A percentile compares a stretch with the other conserved stretches of the same genome.
Conservation (phyloP, 2,797 vertebrate species). For the Cirrhinus molitorella region DNA sequence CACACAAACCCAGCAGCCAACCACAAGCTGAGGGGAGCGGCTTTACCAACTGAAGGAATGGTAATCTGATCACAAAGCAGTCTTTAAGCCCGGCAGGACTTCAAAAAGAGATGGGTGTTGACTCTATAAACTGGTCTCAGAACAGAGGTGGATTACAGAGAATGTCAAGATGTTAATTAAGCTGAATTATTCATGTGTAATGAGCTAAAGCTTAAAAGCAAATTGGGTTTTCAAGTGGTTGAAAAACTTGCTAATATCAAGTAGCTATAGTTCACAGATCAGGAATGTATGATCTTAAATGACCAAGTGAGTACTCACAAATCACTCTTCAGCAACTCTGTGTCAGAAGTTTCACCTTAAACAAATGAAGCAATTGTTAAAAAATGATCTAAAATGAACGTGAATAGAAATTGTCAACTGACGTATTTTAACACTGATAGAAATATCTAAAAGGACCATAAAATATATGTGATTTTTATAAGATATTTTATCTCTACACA, state of each 20-base stretch:
- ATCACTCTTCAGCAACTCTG: background rate
- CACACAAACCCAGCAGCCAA: slow-evolving; percentile 57
- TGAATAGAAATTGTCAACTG: background rate
- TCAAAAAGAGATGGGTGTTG: slow-evolving; percentile 32
- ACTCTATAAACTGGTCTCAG: slow-evolving; percentile 43
- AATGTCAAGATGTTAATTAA: slow-evolving; percentile 34
- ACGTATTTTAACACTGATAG: background rate
- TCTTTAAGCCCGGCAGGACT: slow-evolving; percentile 31
- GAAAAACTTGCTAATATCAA: background rate
- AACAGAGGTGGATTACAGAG: slow-evolving; percentile 42
- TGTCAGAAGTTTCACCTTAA: background rate
- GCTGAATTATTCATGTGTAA: slow-evolving; percentile 25
- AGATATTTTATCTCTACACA: too few species aligned
- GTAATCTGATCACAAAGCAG: slow-evolving; percentile 62
- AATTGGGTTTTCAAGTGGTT: background rate
- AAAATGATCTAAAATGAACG: background rate
- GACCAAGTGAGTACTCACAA: background rate
- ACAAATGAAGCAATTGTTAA: background rate
- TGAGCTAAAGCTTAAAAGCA: slow-evolving; percentile 16
- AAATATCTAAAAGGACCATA: background rate
- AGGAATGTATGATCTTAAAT: background rate
- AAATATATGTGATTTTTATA: background rate
- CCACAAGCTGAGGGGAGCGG: slow-evolving; percentile 61
- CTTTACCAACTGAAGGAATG: slow-evolving; percentile 42
- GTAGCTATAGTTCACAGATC: background rate